Conservation (phyloP, 2,113 vertebrate genomes). For the Puntigrus tetrazona region DNA sequence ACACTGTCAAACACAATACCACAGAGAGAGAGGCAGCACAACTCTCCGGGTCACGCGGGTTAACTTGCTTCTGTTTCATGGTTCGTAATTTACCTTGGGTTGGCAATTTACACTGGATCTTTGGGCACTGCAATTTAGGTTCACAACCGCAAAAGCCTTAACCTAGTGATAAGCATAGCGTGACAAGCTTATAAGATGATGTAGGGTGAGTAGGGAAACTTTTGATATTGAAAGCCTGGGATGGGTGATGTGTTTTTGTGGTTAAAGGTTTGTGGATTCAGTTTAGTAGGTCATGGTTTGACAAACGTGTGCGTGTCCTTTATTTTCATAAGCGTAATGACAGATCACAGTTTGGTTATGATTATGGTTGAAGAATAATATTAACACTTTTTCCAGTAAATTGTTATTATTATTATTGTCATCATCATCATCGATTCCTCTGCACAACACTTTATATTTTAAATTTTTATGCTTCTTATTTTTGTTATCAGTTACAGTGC, state of each 20-base stretch:
- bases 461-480: background rate
- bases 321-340: background rate
- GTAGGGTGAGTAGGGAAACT: background rate
- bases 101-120: too few relatives aligned
- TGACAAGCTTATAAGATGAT: background rate
- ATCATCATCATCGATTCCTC: background rate
- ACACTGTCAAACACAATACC: slow-evolving; percentile 16
- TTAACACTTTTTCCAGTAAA: background rate
- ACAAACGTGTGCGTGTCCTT: too few relatives aligned
- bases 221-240: background rate
- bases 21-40: slow-evolving; percentile 18
- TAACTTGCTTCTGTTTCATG: background rate
- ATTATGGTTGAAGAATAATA: background rate
- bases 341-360: background rate
- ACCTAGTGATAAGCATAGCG: background rate
- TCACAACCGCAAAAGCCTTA: background rate
- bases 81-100: background rate
- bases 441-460: background rate
- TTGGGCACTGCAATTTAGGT: background rate
- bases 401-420: background rate
- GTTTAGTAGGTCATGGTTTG: background rate
- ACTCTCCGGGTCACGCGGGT: background rate
- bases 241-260: background rate
- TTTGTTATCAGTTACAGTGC: too few relatives aligned
- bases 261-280: background rate